Evolutionary conservation across 2,113 vertebrate genomes (phyloP), one percentile per base, ranked within the genome.

Genomic region (Ctenomys sociabilis): DNA sequence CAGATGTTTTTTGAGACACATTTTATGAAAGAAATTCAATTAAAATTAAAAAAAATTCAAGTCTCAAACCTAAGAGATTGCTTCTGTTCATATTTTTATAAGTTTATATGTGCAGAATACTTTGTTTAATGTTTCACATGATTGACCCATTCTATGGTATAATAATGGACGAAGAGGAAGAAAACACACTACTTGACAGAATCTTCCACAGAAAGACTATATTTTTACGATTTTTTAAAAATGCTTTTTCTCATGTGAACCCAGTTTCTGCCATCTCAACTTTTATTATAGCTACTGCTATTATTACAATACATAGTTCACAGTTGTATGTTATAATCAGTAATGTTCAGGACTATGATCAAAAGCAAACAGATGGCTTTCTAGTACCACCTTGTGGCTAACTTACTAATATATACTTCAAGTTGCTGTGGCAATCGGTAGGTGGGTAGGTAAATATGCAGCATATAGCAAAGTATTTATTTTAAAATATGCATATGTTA

Each of bases 371-470:
- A 84, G 52, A 83, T 35, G 88, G 91, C 54, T 97, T 88, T 97
- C 83, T 97, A 94, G 93, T 94, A 73, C 93, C 97, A 97, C 91
- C 97, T 96, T 95, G 97, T 97, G 97, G 96, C 81, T 77, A 93
- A 85, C 5, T 4, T 92, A 30, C 40, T 83, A 90, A 96, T 68
- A 85, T 1, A 85, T 52, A 85, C 57, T 90, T 78, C 35, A 94
- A 91, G 3, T 43, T 43, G 57, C 30, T 95, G 68, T 17, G 5
- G 45, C 72, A 26, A 49, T 54, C 24, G 37, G 10, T 26, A 63
- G 4, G 52, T 64, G 28, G 16, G 13, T 28, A 93, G 17, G 91
- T 35, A 93, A 13, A 93, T 10, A 90, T 0, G 57, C 9, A 64
- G 3, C 80, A 17, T 19, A 45, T 26, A 88, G 35, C 45, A 92